Evolutionary conservation across 2,797 vertebrate species (phyloP), one percentile per base, ranked within the genome.

Genomic region (Coregonus ussuriensis): DNA sequence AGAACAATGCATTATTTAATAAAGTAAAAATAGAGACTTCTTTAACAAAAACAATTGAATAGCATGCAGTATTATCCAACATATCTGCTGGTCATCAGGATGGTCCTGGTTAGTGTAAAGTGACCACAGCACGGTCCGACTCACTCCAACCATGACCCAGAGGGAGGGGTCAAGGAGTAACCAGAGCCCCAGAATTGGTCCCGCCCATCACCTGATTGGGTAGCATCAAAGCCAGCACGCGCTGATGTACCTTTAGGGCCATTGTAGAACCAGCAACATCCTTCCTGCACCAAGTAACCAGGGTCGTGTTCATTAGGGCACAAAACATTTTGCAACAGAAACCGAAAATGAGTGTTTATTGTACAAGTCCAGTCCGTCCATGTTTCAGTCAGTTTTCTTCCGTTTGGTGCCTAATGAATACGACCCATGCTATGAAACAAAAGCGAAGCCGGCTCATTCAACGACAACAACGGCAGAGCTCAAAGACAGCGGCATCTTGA

Each of bases 41-140:
- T 70, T 71, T 52, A 78, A 76, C 72, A 25, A 70, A 79, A 79
- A 85, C 76, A 92, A 63, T 86, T 86, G 85, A 91, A 91, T 86
- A 86, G 73, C 90, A 89, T 92, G 90, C 83, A 7, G 77, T 89
- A 82, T 90, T 88, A 88, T 89, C 81, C 86, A 87, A 86, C 80
- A 85, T 89, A 84, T 66, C 84, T 81, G 76, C 86, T 86, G 85
- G 71, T 76, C 25, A 15, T 31, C 13, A 33, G 31, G 31, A 21
- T 7, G 5, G 54, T 53, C 13, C 14, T 7, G 59, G 63, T 81
- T 80, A 85, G 65, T 84, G 71, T 83, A 84, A 86, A 59, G 83
- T 82, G 77, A 87, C 81, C 82, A 74, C 13, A 84, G 84, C 83
- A 41, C 59, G 80, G 65, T 71, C 63, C 6, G 6, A 18, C 29